phyloP scores from a whole-genome alignment of 2,888 invertebrate genomes.

The Epinotia bilunana region DNA sequence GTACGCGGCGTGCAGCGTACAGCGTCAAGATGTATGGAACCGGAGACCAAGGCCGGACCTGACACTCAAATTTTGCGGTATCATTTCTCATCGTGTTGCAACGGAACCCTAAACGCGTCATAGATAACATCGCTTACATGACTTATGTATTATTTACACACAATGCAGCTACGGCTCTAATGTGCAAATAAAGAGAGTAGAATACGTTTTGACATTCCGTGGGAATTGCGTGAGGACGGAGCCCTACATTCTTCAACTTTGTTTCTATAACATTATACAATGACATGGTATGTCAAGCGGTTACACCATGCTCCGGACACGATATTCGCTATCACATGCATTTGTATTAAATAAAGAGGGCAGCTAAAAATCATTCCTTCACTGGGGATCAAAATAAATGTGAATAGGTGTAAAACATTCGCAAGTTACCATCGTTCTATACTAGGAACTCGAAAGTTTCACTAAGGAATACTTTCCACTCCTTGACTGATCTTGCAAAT shows the following conservation, averaged over 20 bases:
- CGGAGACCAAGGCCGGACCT: too few relatives aligned
- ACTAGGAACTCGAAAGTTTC: too few relatives aligned
- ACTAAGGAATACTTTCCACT: too few relatives aligned
- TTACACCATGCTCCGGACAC: conserved; percentile 26
- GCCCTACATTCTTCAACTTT: conserved; percentile 29
- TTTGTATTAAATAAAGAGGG: not conserved
- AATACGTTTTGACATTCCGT: conserved; percentile 74
- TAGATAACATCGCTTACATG: conserved; percentile 64
- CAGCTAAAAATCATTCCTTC: not conserved
- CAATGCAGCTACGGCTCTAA: conserved; percentile 56
- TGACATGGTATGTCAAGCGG: conserved; percentile 18
- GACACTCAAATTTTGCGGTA: not conserved
- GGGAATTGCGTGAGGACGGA: conserved; percentile 58
- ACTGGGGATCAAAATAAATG: not conserved
- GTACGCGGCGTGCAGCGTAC: too few relatives aligned
- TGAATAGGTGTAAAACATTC: too few relatives aligned
- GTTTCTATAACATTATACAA: conserved; percentile 25
- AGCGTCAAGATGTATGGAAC: too few relatives aligned
- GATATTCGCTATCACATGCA: conserved; percentile 1
- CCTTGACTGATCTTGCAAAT: too few relatives aligned
- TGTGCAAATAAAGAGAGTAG: conserved; percentile 68
- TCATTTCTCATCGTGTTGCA: not conserved
- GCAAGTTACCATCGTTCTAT: too few relatives aligned
- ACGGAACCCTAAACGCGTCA: conserved; percentile 38
- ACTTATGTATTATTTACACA: conserved; percentile 67